A percentile compares a stretch with the other conserved stretches of the same genome.
Evolutionary conservation across 2,888 invertebrate genomes (phyloP).

Genomic region (Punctoribates punctum): DNA sequence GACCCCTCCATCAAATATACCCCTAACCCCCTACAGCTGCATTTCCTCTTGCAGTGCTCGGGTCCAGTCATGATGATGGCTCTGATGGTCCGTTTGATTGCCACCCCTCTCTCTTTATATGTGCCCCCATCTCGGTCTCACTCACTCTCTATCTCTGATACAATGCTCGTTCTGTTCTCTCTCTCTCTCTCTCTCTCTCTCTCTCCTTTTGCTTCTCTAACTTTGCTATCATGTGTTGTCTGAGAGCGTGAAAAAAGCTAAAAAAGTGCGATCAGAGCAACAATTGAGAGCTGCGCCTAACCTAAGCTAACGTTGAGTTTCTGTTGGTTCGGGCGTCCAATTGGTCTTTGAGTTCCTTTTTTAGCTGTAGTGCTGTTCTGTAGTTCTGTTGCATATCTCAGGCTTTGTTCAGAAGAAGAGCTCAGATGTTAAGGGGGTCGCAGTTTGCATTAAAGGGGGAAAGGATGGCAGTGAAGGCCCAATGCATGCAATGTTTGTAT

Average conservation of each 20-base stretch:
- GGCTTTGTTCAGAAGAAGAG: slow-evolving; percentile 30
- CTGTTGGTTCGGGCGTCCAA: slow-evolving; percentile 19
- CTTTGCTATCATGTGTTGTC: slow-evolving; percentile 1
- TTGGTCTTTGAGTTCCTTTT: slow-evolving; percentile 35
- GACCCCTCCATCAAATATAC: slow-evolving; percentile 16
- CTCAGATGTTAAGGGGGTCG: slow-evolving; percentile 33
- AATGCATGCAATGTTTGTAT: slow-evolving; percentile 32
- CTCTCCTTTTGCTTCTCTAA: slow-evolving; percentile 1
- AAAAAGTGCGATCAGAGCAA: slow-evolving; percentile 38
- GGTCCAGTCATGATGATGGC: slow-evolving; percentile 25
- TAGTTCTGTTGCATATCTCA: slow-evolving; percentile 24
- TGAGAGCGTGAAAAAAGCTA: slow-evolving; percentile 25
- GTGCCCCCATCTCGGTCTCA: slow-evolving; percentile 16
- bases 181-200: slow-evolving; percentile 22
- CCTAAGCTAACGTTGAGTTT: no score
- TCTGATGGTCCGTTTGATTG: slow-evolving; percentile 28
- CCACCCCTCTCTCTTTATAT: slow-evolving; percentile 29
- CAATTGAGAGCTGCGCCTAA: slow-evolving; percentile 37
- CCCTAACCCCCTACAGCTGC: slow-evolving; percentile 28
- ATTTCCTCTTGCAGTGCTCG: slow-evolving; percentile 18
- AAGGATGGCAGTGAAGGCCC: slow-evolving; percentile 31
- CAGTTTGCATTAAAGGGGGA: slow-evolving; percentile 39
- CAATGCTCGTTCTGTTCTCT: slow-evolving; percentile 9
- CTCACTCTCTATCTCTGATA: neutral
- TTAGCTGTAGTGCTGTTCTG: slow-evolving; percentile 14